Evolutionary conservation across 2,888 invertebrate species (phyloP).

Genomic region (Microctonus brassicae): DNA sequence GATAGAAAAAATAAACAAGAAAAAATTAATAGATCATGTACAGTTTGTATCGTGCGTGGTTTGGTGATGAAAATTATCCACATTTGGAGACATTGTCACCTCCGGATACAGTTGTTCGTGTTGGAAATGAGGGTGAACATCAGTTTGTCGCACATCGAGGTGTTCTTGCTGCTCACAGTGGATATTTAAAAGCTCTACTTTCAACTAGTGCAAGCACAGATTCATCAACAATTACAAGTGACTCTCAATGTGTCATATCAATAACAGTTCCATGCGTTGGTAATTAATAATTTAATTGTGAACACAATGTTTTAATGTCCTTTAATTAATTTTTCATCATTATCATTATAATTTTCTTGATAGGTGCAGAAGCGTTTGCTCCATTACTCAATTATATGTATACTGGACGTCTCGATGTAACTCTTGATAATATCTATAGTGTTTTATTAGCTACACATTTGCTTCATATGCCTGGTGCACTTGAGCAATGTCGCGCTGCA

Average conservation of each 20-base stretch:
- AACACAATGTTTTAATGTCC: not conserved
- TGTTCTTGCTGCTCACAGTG: slow-evolving; percentile 78
- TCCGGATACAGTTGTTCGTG: slow-evolving; percentile 77
- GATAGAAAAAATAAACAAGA: not conserved
- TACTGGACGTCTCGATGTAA: slow-evolving; percentile 80
- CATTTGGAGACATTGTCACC: slow-evolving; percentile 66
- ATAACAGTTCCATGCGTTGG: slow-evolving; percentile 66
- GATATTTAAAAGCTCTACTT: slow-evolving; percentile 79
- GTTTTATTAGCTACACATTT: slow-evolving; percentile 80
- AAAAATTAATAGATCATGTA: slow-evolving; percentile 59
- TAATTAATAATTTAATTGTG: slow-evolving; percentile 47
- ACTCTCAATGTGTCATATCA: slow-evolving; percentile 53
- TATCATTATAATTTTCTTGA: not conserved
- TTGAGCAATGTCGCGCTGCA: slow-evolving; percentile 77
- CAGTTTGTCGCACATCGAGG: slow-evolving; percentile 79
- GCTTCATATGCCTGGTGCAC: slow-evolving; percentile 80
- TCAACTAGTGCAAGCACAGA: slow-evolving; percentile 50
- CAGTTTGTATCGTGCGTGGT: slow-evolving; percentile 70
- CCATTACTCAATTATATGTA: slow-evolving; percentile 82
- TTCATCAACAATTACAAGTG: slow-evolving; percentile 39
- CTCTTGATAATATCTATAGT: slow-evolving; percentile 79
- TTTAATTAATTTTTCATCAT: not conserved
- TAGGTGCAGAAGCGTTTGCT: slow-evolving; percentile 73
- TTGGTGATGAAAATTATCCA: slow-evolving; percentile 60
- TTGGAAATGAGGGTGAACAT: slow-evolving; percentile 74